phyloP scores from a whole-genome alignment of 2,113 vertebrate genomes.

The Megalops atlanticus region DNA sequence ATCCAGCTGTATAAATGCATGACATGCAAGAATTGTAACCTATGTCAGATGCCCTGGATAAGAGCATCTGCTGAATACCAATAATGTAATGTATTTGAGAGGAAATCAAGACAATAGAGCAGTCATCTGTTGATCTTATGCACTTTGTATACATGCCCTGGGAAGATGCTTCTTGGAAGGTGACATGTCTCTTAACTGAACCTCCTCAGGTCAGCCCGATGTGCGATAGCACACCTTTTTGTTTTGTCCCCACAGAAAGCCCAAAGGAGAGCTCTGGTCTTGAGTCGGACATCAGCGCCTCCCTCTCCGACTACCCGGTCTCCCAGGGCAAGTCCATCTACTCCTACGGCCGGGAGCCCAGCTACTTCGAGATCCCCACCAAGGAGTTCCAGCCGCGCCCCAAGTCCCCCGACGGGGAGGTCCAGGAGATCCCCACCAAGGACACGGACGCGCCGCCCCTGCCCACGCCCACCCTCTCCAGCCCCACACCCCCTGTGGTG shows the following conservation, averaged over 20 bases:
- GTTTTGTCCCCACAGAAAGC: slow-evolving; percentile 66
- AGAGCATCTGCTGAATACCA: no score
- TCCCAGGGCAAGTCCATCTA: slow-evolving; percentile 69
- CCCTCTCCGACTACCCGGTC: slow-evolving; percentile 66
- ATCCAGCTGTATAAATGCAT: no score
- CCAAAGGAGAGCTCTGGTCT: slow-evolving; percentile 72
- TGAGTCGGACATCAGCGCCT: slow-evolving; percentile 70
- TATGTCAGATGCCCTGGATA: no score
- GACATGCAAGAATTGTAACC: no score
- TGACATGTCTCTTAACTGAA: no score
- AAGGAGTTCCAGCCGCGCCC: slow-evolving; percentile 80
- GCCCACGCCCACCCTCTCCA: slow-evolving; percentile 37
- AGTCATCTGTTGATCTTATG: no score
- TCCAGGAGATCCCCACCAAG: slow-evolving; percentile 85
- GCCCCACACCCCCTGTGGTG: slow-evolving; percentile 73
- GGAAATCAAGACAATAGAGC: no score
- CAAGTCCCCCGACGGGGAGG: slow-evolving; percentile 69
- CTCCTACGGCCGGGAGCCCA: slow-evolving; percentile 83
- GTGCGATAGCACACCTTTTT: background rate
- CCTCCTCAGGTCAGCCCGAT: no score
- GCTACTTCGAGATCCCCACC: slow-evolving; percentile 95
- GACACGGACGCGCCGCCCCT: slow-evolving; percentile 64
- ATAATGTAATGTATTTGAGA: no score
- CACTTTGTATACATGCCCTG: no score
- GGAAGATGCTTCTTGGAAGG: no score